phyloP scores from a whole-genome alignment of 2,113 vertebrate species.

The Oncorhynchus kisutch region DNA sequence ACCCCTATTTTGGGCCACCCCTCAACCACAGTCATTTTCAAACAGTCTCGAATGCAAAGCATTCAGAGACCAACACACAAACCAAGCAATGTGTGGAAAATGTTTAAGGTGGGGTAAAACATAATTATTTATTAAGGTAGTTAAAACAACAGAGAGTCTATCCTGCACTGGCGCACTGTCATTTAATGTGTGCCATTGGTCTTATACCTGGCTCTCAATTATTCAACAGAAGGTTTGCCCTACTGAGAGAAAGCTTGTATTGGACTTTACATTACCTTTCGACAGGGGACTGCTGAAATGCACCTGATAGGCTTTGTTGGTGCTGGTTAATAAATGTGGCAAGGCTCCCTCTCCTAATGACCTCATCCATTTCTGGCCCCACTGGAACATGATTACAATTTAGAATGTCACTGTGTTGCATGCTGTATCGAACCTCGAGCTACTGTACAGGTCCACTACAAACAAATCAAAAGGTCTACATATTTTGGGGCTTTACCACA shows the following conservation, averaged over 20 bases:
- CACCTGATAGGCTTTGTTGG: conserved; percentile 67
- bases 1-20: no score
- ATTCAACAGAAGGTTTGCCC: conserved; percentile 66
- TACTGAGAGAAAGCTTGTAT: conserved; percentile 49
- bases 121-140: conserved; percentile 58
- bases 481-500: no score
- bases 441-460: no score
- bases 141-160: conserved; percentile 16
- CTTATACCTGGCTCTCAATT: conserved; percentile 75
- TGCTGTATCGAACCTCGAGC: no score
- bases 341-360: conserved; percentile 61
- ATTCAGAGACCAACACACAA: no score
- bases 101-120: conserved; percentile 38
- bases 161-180: conserved; percentile 33
- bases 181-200: conserved; percentile 65
- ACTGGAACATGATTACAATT: conserved; percentile 70
- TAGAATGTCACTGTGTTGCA: conserved; percentile 68
- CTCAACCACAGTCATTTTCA: no score
- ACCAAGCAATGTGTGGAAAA: neutral
- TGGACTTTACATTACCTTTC: conserved; percentile 73
- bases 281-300: conserved; percentile 58
- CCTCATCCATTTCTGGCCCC: conserved; percentile 67
- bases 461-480: no score
- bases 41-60: no score
- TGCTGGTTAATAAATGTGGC: conserved; percentile 33